A percentile compares a stretch with the other conserved stretches of the same genome.
phyloP scores from a whole-genome alignment of 2,113 vertebrate genomes.

The Sinocyclocheilus anshuiensis region DNA sequence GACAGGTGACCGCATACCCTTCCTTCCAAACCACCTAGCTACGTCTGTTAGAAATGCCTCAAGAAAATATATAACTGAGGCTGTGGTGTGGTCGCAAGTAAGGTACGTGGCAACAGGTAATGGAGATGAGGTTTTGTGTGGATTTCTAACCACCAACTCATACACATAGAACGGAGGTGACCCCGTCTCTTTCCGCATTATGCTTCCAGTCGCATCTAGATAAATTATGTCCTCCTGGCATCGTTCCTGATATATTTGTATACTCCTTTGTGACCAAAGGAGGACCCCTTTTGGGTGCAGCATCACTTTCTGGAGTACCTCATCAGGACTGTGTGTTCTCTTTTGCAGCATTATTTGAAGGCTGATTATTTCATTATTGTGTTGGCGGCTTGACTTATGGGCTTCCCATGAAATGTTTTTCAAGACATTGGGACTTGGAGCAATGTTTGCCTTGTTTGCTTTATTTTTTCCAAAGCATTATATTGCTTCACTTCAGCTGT shows the following conservation, averaged over 20 bases:
- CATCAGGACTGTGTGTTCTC: background rate
- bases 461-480: too few species aligned
- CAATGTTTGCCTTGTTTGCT: background rate
- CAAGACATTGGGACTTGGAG: background rate
- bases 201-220: background rate
- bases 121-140: too few species aligned
- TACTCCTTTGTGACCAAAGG: background rate
- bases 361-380: background rate
- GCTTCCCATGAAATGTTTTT: background rate
- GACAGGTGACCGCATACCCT: background rate
- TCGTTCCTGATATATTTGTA: background rate
- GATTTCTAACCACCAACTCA: background rate
- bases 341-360: background rate
- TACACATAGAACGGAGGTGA: background rate
- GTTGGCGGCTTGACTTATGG: too few species aligned
- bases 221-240: background rate
- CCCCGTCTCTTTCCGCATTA: background rate
- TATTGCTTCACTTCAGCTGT: too few species aligned
- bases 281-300: background rate
- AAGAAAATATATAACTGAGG: background rate
- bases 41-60: background rate
- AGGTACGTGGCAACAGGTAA: background rate
- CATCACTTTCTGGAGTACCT: background rate
- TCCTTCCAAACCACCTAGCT: background rate
- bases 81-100: constrained; percentile 3